These are phyloP conservation scores for Chrysemys picta DNA, from an alignment of 2,113 vertebrate genomes.

Conservation along the genomic window DNA sequence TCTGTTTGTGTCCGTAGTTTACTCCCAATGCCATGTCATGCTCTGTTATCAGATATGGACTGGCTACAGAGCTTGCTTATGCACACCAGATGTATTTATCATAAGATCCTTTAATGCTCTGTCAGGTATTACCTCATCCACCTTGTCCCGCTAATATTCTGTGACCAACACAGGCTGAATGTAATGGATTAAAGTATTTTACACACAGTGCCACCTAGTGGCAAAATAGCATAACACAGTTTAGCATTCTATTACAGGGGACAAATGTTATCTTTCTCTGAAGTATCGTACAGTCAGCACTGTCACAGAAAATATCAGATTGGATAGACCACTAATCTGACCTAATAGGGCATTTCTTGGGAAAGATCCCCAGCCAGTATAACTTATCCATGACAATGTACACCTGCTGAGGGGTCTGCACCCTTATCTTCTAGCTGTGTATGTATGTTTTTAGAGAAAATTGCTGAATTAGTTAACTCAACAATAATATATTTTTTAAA, in stretches of 20 bases:
- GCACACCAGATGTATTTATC: not conserved
- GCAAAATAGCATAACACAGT: not conserved
- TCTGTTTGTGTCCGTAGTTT: not conserved
- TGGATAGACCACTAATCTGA: not conserved
- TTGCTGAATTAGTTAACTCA: conserved; percentile 27
- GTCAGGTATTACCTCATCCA: not conserved
- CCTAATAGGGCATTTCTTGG: not conserved
- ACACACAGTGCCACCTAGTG: not conserved
- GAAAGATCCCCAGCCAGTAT: not conserved
- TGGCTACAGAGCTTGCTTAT: not conserved
- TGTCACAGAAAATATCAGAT: not conserved
- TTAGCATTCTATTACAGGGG: not conserved
- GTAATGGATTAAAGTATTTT: not conserved
- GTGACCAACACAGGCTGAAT: not conserved
- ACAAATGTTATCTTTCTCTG: not conserved
- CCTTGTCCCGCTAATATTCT: not conserved
- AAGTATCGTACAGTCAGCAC: not conserved
- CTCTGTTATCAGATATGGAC: not conserved
- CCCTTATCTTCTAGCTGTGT: not conserved
- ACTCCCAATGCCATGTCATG: not conserved
- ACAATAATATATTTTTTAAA: not conserved
- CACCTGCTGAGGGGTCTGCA: not conserved
- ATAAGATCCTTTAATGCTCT: not conserved
- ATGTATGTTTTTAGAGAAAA: conserved; percentile 28
- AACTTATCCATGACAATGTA: not conserved